Conservation (phyloP, 2,113 vertebrate species). For the Psammodynastes pulverulentus region DNA sequence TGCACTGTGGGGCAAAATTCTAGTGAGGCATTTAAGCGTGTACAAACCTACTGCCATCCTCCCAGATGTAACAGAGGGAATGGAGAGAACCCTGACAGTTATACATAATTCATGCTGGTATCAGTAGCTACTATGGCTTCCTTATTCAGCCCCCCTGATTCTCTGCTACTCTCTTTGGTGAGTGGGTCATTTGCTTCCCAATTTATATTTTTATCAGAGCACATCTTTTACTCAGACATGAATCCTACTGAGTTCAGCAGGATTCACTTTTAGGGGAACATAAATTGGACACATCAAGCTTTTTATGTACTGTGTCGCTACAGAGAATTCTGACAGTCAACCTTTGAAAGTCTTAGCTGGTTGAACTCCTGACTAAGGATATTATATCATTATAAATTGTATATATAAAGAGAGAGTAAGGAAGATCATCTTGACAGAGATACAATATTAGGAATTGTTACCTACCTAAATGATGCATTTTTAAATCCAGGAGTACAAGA, state of each 20-base stretch:
- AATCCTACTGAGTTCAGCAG: not conserved
- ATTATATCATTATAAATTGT: not conserved
- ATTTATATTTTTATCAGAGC: not conserved
- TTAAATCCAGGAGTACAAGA: not conserved
- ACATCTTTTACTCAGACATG: not conserved
- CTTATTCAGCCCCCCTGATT: not conserved
- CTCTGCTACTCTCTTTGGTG: not conserved
- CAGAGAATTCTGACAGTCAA: not conserved
- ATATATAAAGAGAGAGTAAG: not conserved
- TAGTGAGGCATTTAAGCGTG: not conserved
- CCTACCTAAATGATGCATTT: not conserved
- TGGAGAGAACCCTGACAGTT: not conserved
- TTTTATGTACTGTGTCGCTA: not conserved
- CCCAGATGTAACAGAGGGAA: not conserved
- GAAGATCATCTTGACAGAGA: not conserved
- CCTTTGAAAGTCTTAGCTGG: slow-evolving; percentile 9
- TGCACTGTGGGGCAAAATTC: not conserved
- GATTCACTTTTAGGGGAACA: not conserved
- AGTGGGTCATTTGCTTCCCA: not conserved
- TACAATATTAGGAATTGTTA: not conserved
- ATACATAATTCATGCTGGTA: not conserved
- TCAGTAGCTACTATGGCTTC: not conserved
- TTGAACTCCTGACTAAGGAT: not conserved
- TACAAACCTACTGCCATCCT: not conserved
- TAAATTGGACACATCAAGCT: not conserved